Evolutionary conservation across 2,888 invertebrate genomes (phyloP), one percentile per base, ranked within the genome.

Genomic region (Homarus gammarus): DNA sequence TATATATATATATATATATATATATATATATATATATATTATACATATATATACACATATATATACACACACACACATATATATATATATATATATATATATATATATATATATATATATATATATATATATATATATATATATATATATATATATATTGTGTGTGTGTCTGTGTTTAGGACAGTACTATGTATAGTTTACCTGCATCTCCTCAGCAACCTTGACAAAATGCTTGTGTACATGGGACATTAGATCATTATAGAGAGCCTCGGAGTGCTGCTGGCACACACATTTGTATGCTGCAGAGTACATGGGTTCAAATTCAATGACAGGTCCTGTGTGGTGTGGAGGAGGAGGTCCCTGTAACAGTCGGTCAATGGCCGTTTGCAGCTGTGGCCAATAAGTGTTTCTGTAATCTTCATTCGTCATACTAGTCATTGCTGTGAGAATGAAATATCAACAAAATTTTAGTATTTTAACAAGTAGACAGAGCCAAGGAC

Each of bases 241-340:
- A 27, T 88, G 83, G 15, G 87, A 88, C 72, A 64, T 88, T 40
- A 88, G 77, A 44, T 88, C 87, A 64, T 68, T 88, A 68, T 75
- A 88, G 68, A 88, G 87, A 3, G 82, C 51, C 64, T 88, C 87
- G 0, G 87, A 88, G 61, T 88, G 78, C 68, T 88, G 87, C 51
- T 88, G 87, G 68, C 87, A 88, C n/a, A 88, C 87, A 83, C 87
- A 88, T 51, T 88, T 88, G 51, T 88, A 88, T 2, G 87, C 87
- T 12, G 87, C 87, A 5, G 87, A 82, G 33, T 88, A 88, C 87
- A 88, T 88, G 15, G 87, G 87, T 22, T 88, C 87, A 88, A 88
- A 88, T 68, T 88, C 78, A 49, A 88, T 83, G 38, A 81, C 73
- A 27, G 77, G 87, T 33, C 87, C 87, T 10, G 75, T 40, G 51